phyloP scores from a whole-genome alignment of 2,888 invertebrate species.

The Orchesellides sinensis region DNA sequence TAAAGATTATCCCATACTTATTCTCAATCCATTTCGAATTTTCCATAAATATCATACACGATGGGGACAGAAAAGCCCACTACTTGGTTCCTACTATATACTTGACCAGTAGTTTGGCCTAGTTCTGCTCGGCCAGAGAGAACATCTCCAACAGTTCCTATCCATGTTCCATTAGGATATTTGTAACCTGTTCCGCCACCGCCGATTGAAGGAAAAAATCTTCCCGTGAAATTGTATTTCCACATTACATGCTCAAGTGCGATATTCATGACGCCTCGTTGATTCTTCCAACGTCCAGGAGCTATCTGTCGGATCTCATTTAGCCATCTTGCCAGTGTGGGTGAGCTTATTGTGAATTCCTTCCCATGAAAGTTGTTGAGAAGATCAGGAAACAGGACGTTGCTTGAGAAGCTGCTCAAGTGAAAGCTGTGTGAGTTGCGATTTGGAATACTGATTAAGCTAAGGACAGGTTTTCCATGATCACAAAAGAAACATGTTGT shows the following conservation, averaged over 20 bases:
- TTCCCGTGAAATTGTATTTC: constrained; percentile 58
- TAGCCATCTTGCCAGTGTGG: constrained; percentile 44
- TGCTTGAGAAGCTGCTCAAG: constrained; percentile 28
- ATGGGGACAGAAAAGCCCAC: constrained; percentile 59
- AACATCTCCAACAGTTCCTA: constrained; percentile 63
- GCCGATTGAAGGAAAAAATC: constrained; percentile 38
- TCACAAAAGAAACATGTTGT: constrained; percentile 59
- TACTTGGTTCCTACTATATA: constrained; percentile 37
- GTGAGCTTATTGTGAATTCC: constrained; percentile 39
- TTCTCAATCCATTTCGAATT: too few relatives aligned
- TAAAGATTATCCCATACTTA: too few relatives aligned
- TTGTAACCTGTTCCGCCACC: constrained; percentile 56
- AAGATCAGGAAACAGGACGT: constrained; percentile 61
- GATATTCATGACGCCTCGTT: constrained; percentile 49
- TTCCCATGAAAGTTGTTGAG: constrained; percentile 53
- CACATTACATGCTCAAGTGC: constrained; percentile 32
- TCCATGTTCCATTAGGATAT: constrained; percentile 61
- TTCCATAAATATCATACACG: too few relatives aligned
- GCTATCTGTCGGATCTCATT: constrained; percentile 44
- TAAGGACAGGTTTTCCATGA: constrained; percentile 19
- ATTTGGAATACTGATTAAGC: constrained; percentile 22
- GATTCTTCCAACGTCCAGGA: constrained; percentile 29
- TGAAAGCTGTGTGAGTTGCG: constrained; percentile 36
- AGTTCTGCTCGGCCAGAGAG: constrained; percentile 52
- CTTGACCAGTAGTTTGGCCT: constrained; percentile 50